Percentiles rank a stretch among this genome's conserved stretches.
Conservation (phyloP, 1,140 invertebrate genomes). For the Odontomachus brunneus region DNA sequence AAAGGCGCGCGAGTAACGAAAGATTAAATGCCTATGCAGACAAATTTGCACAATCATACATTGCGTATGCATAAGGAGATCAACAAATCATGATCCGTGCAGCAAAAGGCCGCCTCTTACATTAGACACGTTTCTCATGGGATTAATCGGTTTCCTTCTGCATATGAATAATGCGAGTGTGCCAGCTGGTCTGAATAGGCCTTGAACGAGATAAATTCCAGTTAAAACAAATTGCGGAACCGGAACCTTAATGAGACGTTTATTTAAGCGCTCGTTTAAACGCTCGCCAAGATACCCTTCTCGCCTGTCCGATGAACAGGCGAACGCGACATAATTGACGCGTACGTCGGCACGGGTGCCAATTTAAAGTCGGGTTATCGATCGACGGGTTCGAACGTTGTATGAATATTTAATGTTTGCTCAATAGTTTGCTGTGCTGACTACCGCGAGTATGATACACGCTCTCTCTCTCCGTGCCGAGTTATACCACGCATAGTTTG, state of each 20-base stretch:
- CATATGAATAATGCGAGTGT: no score
- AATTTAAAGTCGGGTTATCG: conserved; percentile 11
- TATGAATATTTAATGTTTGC: conserved; percentile 4
- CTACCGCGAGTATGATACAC: not conserved
- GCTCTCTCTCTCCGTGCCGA: not conserved
- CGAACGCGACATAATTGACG: conserved; percentile 15
- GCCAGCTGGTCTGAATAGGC: no score
- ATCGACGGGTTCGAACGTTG: not conserved
- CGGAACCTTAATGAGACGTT: conserved; percentile 51
- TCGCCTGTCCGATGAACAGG: not conserved
- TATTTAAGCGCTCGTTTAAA: conserved; percentile 7
- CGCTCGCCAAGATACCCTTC: not conserved
- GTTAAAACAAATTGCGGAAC: no score
- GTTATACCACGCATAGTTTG: conserved; percentile 35
- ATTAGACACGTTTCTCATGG: no score
- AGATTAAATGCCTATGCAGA: no score
- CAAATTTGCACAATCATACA: no score
- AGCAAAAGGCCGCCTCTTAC: no score
- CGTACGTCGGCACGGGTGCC: not conserved
- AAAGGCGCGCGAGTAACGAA: no score
- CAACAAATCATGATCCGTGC: no score
- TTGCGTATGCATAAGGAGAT: no score
- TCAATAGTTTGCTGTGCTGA: not conserved
- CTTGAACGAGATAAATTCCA: no score
- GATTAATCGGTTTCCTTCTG: no score